phyloP scores from a whole-genome alignment of 2,888 invertebrate species.

The Sinhomidia bicolor region DNA sequence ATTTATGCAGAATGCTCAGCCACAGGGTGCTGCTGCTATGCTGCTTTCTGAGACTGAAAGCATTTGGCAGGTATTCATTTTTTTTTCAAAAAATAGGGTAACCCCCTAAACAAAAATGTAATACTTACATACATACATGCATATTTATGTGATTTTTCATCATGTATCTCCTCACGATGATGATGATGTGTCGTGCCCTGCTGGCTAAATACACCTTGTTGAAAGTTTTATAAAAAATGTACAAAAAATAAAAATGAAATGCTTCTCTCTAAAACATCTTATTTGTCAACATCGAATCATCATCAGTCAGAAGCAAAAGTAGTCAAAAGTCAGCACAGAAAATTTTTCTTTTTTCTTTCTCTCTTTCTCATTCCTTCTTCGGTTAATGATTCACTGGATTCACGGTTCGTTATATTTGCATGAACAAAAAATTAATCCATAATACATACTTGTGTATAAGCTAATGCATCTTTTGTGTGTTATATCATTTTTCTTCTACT shows the following conservation, averaged over 20 bases:
- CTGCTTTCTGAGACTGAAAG: background rate
- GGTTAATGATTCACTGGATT: background rate
- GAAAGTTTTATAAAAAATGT: background rate
- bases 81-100: background rate
- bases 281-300: constrained; percentile 44
- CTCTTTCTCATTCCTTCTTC: background rate
- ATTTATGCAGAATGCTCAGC: constrained; percentile 33
- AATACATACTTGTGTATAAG: background rate
- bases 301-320: background rate
- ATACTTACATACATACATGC: background rate
- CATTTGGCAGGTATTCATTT: background rate
- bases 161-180: too few relatives aligned
- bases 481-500: background rate
- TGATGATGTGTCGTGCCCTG: background rate
- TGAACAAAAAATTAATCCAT: background rate
- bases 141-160: background rate
- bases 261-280: constrained; percentile 13
- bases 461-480: background rate
- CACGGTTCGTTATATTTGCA: constrained; percentile 12
- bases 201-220: constrained; percentile 25
- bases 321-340: background rate
- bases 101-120: background rate
- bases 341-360: background rate
- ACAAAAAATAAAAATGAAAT: background rate
- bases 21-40: constrained; percentile 4